Evolutionary conservation across 2,113 vertebrate species (phyloP).

Genomic region (Mesembrinibis cayennensis): DNA sequence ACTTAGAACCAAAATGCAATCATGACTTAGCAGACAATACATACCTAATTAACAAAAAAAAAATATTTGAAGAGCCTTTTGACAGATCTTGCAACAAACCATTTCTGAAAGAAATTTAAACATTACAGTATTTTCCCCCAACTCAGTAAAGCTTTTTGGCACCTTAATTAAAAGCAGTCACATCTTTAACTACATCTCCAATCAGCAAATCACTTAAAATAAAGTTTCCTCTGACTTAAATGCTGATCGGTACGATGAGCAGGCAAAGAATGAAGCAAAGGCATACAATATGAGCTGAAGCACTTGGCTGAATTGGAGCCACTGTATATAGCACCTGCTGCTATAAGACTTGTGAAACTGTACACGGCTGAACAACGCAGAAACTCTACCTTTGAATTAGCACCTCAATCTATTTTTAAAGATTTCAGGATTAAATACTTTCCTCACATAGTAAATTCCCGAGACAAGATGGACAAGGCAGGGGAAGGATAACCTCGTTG

Average conservation of each 20-base stretch:
- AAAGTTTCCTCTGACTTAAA: neutral
- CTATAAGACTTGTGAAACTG: neutral
- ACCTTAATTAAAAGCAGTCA: neutral
- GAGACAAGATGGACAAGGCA: neutral
- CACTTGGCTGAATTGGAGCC: neutral
- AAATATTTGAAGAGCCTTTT: neutral
- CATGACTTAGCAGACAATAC: neutral
- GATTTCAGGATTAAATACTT: neutral
- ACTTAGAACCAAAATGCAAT: neutral
- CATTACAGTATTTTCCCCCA: neutral
- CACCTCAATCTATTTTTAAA: neutral
- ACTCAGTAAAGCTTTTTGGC: neutral
- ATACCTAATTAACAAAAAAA: neutral
- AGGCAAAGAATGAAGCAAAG: neutral
- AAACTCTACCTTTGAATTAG: neutral
- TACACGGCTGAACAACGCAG: neutral
- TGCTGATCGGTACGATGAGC: neutral
- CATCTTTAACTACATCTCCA: neutral
- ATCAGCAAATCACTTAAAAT: neutral
- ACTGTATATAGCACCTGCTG: neutral
- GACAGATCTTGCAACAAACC: neutral
- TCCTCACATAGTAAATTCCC: neutral
- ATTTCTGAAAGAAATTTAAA: neutral
- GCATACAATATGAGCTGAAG: neutral
- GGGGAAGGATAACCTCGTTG: neutral